Percentiles rank a stretch among this genome's conserved stretches.
These are phyloP conservation scores for Menidia menidia DNA, from an alignment of 2,797 vertebrate genomes.

Conservation along the genomic window DNA sequence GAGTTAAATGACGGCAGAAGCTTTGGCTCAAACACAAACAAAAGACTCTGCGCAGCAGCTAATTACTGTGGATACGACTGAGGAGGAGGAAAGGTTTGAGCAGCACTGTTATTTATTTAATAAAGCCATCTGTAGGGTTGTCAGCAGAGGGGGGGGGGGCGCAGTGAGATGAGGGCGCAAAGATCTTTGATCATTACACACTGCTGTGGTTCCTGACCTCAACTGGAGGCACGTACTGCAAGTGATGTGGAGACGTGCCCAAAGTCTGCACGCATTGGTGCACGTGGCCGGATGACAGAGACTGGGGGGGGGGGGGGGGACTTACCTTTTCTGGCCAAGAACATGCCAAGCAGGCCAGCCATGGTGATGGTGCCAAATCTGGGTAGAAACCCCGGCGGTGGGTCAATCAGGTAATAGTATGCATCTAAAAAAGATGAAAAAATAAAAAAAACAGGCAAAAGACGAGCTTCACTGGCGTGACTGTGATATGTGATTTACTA, in stretches of 20 bases:
- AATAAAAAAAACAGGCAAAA: conserved; percentile 27
- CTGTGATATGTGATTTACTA: not conserved
- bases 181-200: not conserved
- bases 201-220: not conserved
- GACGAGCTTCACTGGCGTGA: not conserved
- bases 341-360: conserved; percentile 87
- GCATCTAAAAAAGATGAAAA: conserved; percentile 77
- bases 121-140: too few species aligned
- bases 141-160: too few species aligned
- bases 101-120: too few species aligned
- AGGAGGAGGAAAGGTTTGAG: too few species aligned
- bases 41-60: too few species aligned
- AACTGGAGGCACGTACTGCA: not conserved
- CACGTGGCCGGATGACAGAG: not conserved
- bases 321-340: conserved; percentile 89
- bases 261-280: not conserved
- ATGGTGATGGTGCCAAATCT: conserved; percentile 86
- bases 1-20: too few species aligned
- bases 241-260: too few species aligned
- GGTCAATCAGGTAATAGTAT: conserved; percentile 90
- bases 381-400: conserved; percentile 89
- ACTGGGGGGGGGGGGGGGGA: not conserved
- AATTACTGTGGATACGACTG: too few species aligned
- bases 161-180: not conserved
- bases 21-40: too few species aligned